Evolutionary conservation across 1,140 invertebrate genomes (phyloP).

Genomic region (Papilio glaucus): DNA sequence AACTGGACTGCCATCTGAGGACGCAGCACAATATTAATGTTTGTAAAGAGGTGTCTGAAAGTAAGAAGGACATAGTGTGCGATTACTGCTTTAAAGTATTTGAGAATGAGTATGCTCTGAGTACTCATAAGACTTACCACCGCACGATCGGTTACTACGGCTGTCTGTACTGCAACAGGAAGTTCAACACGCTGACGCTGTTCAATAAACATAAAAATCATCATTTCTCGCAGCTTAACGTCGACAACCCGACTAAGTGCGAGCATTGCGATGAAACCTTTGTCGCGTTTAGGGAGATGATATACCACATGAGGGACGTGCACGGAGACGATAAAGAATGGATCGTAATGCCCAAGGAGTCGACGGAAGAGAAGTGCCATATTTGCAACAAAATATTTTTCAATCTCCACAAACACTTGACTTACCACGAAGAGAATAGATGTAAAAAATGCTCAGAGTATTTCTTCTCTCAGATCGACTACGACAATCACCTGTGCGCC

Average conservation of each 20-base stretch:
- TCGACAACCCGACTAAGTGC: constrained; percentile 76
- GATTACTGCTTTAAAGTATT: constrained; percentile 81
- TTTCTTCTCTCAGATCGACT: constrained; percentile 72
- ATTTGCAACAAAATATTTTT: constrained; percentile 80
- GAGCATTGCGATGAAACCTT: constrained; percentile 80
- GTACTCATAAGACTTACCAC: constrained; percentile 75
- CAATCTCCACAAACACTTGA: constrained; percentile 75
- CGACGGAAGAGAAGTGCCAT: constrained; percentile 70
- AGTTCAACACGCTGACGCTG: constrained; percentile 68
- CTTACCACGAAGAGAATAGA: constrained; percentile 80
- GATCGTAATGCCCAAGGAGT: constrained; percentile 70
- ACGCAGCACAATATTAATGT: constrained; percentile 70
- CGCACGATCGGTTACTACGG: constrained; percentile 72
- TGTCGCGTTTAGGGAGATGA: constrained; percentile 74
- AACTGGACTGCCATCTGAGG: constrained; percentile 78
- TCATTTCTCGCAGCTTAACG: constrained; percentile 69
- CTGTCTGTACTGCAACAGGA: constrained; percentile 77
- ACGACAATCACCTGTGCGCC: constrained; percentile 74
- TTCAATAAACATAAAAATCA: constrained; percentile 78
- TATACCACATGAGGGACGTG: constrained; percentile 74
- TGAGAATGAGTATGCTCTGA: constrained; percentile 72
- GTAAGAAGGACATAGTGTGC: constrained; percentile 67
- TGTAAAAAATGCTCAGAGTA: constrained; percentile 80
- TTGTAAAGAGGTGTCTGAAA: constrained; percentile 56
- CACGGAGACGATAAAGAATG: constrained; percentile 79